Conservation (phyloP, 2,113 vertebrate species). For the Cyanoramphus novaezelandiae region DNA sequence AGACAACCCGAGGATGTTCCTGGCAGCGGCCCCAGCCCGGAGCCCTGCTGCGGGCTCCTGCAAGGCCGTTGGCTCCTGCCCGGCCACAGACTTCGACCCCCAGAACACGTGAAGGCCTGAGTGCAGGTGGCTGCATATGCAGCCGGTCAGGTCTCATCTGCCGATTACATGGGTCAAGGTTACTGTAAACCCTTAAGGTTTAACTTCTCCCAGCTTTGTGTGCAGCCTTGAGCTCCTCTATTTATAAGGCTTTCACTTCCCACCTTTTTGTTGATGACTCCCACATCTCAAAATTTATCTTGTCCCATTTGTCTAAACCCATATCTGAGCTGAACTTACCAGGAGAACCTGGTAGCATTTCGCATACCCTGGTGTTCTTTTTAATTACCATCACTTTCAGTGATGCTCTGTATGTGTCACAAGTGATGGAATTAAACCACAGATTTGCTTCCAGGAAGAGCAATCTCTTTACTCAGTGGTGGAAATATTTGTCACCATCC, state of each 20-base stretch:
- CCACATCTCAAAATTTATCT: not conserved
- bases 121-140: accelerated
- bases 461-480: not conserved
- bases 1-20: not conserved
- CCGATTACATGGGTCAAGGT: not conserved
- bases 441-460: not conserved
- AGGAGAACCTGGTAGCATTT: not conserved
- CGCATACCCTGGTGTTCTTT: not conserved
- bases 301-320: not conserved
- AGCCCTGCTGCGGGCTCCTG: not conserved
- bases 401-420: not conserved
- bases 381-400: not conserved
- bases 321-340: not conserved
- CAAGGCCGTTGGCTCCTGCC: not conserved
- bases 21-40: not conserved
- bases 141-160: accelerated
- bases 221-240: not conserved
- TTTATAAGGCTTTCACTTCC: not conserved
- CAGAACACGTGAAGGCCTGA: accelerated
- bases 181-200: not conserved
- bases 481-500: not conserved
- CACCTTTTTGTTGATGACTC: no score
- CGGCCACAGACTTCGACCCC: not conserved
- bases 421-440: not conserved
- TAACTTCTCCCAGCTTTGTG: not conserved